Base-by-base conservation (phyloP, 2,797 vertebrate species). In the Melanotaenia boesemani region DNA sequence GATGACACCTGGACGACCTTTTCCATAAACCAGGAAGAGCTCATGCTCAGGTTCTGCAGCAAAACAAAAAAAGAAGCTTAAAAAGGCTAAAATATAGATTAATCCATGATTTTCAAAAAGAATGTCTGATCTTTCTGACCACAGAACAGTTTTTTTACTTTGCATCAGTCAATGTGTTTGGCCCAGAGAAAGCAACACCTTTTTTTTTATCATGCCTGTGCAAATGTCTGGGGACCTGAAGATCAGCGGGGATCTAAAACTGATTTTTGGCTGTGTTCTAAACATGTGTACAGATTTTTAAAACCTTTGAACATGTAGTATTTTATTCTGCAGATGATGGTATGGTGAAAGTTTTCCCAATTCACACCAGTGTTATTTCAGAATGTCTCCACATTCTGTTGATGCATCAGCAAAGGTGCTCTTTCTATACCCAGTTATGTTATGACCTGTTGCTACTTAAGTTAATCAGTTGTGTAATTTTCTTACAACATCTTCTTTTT, bases 11-110 rank as follows among this genome's bases (percentile, higher is more conserved):
- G 98, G 98, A 0, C 97, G 97, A 28, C 97, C 97, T 88, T 98
- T 98, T 11, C 97, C 97, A 0, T 99, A 99, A 41, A 99, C 95
- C 65, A 99, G 95, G 92, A 99, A 99, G 50, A 99, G 94, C 88
- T 99, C 97, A 0, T 98, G 97, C 69, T 99, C 98, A 0, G 97
- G 97, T 84, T 98, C 98, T 99, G 91, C 13, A 62, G 86, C 6
- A 67, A 78, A 77, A 77, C 24, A 70, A 70, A 54, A 62, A 54
- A 7, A 68, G 22, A 74, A 18, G 10, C 34, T 57, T 67, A 70
- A 60, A 18, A 20, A 28, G n/a, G 12, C 22, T 13, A 13, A n/a
- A 50, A 50, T 8, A 44, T n/a, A 9, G 3, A 22, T 9, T 56
- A 16, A 2, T 28, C 26, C 28, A 56, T 28, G 55, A 30, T 56